Conservation (phyloP, 2,797 vertebrate species). For the Poecilia wingei region DNA sequence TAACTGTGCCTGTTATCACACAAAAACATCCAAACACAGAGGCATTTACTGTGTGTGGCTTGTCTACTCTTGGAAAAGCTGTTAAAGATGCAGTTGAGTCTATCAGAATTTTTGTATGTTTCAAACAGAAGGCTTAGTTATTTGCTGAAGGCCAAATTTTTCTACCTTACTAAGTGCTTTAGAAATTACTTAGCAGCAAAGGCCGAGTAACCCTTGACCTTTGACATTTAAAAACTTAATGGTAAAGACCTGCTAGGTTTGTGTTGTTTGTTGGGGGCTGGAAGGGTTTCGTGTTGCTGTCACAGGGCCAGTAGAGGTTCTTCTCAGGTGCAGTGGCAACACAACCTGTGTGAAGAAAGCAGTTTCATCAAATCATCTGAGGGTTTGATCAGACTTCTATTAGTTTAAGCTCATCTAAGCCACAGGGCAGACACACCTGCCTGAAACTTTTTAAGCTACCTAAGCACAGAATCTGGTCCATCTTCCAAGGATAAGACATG, state of each 20-base stretch:
- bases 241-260: background rate
- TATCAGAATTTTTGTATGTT: background rate
- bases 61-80: background rate
- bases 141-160: background rate
- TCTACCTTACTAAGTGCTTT: background rate
- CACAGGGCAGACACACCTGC: background rate
- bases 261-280: background rate
- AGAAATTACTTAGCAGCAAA: background rate
- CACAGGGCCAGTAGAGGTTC: background rate
- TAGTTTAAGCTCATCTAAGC: background rate
- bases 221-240: background rate
- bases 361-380: background rate
- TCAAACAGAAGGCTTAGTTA: background rate
- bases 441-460: background rate
- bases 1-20: background rate
- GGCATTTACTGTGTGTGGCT: background rate
- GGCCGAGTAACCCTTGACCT: background rate
- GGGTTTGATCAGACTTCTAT: constrained; percentile 19
- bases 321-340: background rate
- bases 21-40: background rate
- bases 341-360: no score
- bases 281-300: background rate
- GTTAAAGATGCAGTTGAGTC: background rate
- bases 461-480: background rate
- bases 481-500: background rate